These are phyloP conservation scores for Clavelina lepadiformis DNA, from an alignment of 23 tunicate genomes.

Conservation along the genomic window DNA sequence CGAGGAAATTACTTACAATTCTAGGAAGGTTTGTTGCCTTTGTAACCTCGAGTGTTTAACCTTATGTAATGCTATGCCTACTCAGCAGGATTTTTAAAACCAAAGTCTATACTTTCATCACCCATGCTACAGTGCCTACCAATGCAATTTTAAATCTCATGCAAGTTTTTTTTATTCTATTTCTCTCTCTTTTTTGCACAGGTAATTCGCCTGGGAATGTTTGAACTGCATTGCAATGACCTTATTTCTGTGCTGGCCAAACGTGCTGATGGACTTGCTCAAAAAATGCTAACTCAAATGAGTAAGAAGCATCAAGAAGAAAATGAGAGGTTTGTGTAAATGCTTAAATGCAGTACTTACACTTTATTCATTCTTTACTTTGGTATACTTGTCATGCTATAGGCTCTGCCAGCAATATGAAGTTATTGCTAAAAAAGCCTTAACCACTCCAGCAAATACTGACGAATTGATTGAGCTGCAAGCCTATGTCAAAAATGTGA, in stretches of 20 bases:
- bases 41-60: no score
- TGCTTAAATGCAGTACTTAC: not conserved
- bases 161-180: not conserved
- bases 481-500: constrained; percentile 66
- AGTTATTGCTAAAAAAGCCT: constrained; percentile 69
- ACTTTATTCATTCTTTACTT: not conserved
- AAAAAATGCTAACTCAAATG: constrained; percentile 83
- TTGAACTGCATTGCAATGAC: constrained; percentile 91
- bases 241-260: constrained; percentile 73
- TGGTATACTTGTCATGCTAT: not conserved
- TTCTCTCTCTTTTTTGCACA: constrained; percentile 4
- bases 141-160: not conserved
- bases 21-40: constrained; percentile 65
- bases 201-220: constrained; percentile 92
- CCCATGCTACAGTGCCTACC: not conserved
- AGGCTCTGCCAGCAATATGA: constrained; percentile 76
- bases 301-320: constrained; percentile 85
- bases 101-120: not conserved
- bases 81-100: no score
- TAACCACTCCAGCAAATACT: constrained; percentile 88
- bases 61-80: no score
- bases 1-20: constrained; percentile 81
- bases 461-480: constrained; percentile 82
- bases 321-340: constrained; percentile 46
- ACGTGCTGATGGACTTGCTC: constrained; percentile 77